Evolutionary conservation across 1,140 invertebrate species (phyloP), one percentile per base, ranked within the genome.

Genomic region (Zaprionus africanus): DNA sequence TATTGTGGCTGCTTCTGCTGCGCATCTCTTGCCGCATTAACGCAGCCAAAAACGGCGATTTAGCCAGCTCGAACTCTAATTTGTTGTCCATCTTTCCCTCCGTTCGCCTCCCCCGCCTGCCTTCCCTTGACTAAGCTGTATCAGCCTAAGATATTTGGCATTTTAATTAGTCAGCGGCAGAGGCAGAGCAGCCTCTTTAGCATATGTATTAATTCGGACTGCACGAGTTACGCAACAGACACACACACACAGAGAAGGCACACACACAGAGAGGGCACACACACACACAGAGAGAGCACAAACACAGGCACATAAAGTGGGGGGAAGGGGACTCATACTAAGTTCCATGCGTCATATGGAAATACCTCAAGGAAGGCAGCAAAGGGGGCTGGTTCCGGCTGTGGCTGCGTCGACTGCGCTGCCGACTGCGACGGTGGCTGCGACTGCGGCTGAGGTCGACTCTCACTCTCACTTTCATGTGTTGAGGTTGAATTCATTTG

Each of bases 351-450:
- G 51, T 58, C 31, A 43, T 60, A 17, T 60, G 24, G 17, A 43
- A 36, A 24, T 60, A 24, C 31, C n/a, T 13, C 12, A 34, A 31
- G 31, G 63, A 15, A 31, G 36, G 6, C 13, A 22, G n/a, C 31
- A 5, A 36, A 34, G 17, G 57, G 43, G 61, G 51, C 46, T 19
- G 83, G 85, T 88, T 88, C 83, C 83, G 83, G 83, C 81, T 87
- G 24, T 15, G 22, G 17, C 56, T 51, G n/a, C 19, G 6, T 12
- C 80, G 83, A 85, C 81, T 87, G 24, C 19, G 19, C 13, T 26
- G 26, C 12, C 0, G 80, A 81, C 83, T 88, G 77, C 77, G 80
- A 81, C 81, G 83, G 22, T 11, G 28, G 13, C 83, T 88, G 77
- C 77, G 80, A 81, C 81, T 88, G 22, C 15, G 28, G 13, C 46